Base-by-base conservation (phyloP, 2,797 vertebrate species). In the Amblyraja radiata region DNA sequence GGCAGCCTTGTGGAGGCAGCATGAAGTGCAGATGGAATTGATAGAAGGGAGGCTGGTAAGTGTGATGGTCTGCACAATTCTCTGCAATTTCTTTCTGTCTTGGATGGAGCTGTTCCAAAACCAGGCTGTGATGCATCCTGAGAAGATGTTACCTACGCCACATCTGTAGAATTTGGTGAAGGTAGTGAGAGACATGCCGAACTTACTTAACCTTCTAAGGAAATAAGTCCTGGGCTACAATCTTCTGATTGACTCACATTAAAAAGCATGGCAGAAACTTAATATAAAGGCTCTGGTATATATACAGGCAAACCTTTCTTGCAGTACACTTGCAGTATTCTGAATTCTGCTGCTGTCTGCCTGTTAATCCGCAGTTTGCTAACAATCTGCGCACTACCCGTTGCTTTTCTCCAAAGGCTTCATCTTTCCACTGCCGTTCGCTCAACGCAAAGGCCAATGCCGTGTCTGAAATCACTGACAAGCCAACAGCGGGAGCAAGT, bases 401-500 rank as follows among this genome's bases (percentile, higher is more conserved):
- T 65, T 88, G 2, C 28, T 78, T 65, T n/a, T 65, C 84, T 65
- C 28, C n/a, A 18, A 63, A 65, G 25, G 9, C 28, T 25, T 63
- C 83, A 65, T 36, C n/a, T 88, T 65, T 88, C 84, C 65, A 88
- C 61, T 18, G 58, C 6, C 32, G 84, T 65, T 65, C 36, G 32
- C 28, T 32, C 61, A 88, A 18, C 61, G 21, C 7, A 65, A 58
- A 86, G 83, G 63, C 58, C 84, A 88, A 65, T 65, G 63, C 58
- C 84, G 32, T 65, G 36, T 88, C 84, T 65, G 28, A 88, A 88
- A 36, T 65, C 84, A 88, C n/a, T 88, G 84, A 88, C n/a, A 32
- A 65, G 61, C 6, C 28, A 88, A 61, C 14, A 32, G 61, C n/a
- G n/a, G 84, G 61, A 88, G n/a, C 28, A 16, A 65, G 84, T 88